These are phyloP conservation scores for Intellagama lesueurii DNA, from an alignment of 2,797 vertebrate genomes.

Conservation along the genomic window DNA sequence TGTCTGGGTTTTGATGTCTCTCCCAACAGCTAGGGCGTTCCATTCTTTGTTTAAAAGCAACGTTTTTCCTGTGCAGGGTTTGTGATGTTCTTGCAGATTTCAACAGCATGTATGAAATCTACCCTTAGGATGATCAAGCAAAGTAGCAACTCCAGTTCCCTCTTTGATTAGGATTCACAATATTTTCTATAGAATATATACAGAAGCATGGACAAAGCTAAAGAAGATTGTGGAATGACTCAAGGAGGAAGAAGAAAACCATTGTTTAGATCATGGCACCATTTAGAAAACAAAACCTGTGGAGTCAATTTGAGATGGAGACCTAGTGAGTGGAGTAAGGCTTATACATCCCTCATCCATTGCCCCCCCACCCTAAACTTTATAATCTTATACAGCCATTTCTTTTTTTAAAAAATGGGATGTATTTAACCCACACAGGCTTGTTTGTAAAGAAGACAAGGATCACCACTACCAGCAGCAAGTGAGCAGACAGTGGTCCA, in stretches of 20 bases:
- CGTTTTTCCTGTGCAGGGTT: neutral
- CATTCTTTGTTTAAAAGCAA: neutral
- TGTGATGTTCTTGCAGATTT: neutral
- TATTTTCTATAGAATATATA: conserved; percentile 5
- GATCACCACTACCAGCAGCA: neutral
- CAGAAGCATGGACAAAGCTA: neutral
- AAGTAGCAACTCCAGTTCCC: neutral
- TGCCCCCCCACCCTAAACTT: neutral
- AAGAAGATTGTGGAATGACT: neutral
- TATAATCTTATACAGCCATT: neutral
- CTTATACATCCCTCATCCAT: neutral
- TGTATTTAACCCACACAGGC: neutral
- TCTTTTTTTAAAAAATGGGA: neutral
- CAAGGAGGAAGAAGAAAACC: neutral
- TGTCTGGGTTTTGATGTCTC: conserved; percentile 13
- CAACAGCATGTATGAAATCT: neutral
- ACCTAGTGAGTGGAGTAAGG: neutral
- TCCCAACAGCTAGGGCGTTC: neutral
- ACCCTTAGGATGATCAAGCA: neutral
- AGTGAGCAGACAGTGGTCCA: neutral
- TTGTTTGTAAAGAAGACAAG: neutral
- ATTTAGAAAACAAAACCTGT: neutral
- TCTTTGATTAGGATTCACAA: neutral
- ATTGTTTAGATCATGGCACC: no score
- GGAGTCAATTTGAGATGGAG: no score